phyloP scores from a whole-genome alignment of 2,797 vertebrate species.

The Phoxinus dragarum region DNA sequence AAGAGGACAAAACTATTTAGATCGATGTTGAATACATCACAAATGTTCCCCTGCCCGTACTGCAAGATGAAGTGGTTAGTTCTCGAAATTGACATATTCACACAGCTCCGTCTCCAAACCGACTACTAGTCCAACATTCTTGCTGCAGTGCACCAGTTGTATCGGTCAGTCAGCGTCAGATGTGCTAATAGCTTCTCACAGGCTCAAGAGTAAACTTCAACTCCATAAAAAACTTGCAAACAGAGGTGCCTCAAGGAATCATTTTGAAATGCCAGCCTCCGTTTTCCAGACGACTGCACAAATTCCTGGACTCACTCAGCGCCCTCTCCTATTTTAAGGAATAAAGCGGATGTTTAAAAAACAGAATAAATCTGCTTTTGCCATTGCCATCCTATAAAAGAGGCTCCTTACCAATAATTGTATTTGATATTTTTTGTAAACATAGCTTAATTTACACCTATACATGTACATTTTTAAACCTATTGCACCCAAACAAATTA shows the following conservation, averaged over 20 bases:
- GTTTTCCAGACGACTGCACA: slow-evolving; percentile 27
- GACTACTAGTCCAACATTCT: not conserved
- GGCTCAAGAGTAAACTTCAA: slow-evolving; percentile 31
- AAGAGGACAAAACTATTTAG: not conserved
- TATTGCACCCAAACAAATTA: not conserved
- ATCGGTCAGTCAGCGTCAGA: slow-evolving; percentile 5
- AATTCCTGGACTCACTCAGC: slow-evolving; percentile 27
- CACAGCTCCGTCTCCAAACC: not conserved
- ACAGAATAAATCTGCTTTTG: not conserved
- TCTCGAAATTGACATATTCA: not conserved
- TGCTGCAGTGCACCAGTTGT: slow-evolving; percentile 29
- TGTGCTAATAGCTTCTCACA: slow-evolving; percentile 17
- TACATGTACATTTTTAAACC: not conserved
- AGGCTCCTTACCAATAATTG: not conserved
- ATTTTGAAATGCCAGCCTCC: slow-evolving; percentile 23
- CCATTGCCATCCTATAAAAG: not conserved
- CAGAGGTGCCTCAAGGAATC: slow-evolving; percentile 29
- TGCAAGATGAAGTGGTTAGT: not conserved
- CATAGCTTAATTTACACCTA: not conserved
- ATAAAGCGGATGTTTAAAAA: slow-evolving; percentile 15
- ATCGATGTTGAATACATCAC: not conserved
- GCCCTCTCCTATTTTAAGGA: slow-evolving; percentile 19
- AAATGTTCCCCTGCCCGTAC: not conserved
- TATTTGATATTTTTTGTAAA: not conserved
- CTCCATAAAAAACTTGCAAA: slow-evolving; percentile 22